phyloP scores from a whole-genome alignment of 2,797 vertebrate species.

The Ambastaia sidthimunki region DNA sequence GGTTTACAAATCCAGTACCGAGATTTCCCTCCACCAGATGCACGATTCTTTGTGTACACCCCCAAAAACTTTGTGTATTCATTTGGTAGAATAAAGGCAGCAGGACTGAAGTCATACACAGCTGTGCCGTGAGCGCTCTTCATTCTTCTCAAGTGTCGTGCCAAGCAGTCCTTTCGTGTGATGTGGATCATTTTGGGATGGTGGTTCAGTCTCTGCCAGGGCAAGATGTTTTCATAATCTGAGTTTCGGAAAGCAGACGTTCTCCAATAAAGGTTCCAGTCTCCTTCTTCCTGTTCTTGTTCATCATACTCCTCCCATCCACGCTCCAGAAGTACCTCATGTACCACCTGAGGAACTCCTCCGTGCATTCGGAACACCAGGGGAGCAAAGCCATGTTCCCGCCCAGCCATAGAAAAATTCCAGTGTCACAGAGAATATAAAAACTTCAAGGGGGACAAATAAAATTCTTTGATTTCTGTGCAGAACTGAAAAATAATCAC shows the following conservation, averaged over 20 bases:
- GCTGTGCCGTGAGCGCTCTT: constrained; percentile 71
- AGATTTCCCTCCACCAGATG: constrained; percentile 13
- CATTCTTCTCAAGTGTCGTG: constrained; percentile 79
- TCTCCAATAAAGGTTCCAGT: constrained; percentile 85
- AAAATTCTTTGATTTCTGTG: constrained; percentile 1
- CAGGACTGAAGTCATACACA: constrained; percentile 80
- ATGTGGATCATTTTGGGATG: constrained; percentile 79
- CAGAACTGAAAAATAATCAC: background rate
- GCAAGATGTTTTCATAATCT: constrained; percentile 75
- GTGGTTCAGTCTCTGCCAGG: constrained; percentile 87
- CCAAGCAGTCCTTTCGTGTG: constrained; percentile 83
- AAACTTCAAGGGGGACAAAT: background rate
- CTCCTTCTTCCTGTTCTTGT: constrained; percentile 65
- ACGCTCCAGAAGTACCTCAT: constrained; percentile 83
- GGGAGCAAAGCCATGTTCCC: constrained; percentile 35
- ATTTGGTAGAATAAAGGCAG: constrained; percentile 79
- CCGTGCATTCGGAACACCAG: constrained; percentile 79
- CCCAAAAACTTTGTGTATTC: constrained; percentile 79
- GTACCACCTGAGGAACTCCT: constrained; percentile 72
- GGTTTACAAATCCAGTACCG: constrained; percentile 86
- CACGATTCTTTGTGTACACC: constrained; percentile 72
- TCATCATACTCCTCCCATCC: constrained; percentile 80
- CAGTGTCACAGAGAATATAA: background rate
- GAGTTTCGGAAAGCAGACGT: constrained; percentile 72
- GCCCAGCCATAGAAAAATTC: constrained; percentile 59